A percentile compares a stretch with the other conserved stretches of the same genome.
Evolutionary conservation across 2,888 invertebrate genomes (phyloP).

Genomic region (Anticlea derivata): DNA sequence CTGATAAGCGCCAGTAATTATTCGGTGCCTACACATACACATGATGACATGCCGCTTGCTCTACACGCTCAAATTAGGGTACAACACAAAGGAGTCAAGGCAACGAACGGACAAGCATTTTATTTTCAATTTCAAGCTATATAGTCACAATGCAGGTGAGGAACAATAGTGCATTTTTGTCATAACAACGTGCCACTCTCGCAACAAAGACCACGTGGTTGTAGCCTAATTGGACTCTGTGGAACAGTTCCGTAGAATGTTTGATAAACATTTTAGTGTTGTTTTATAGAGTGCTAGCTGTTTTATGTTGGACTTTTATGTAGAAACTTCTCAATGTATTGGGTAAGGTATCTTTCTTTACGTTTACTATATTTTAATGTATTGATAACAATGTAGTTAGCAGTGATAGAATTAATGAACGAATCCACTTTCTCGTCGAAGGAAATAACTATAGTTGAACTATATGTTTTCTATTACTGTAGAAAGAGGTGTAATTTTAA

Average conservation of each 20-base stretch:
- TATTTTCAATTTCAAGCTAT: conserved; percentile 38
- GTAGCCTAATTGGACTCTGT: conserved; percentile 47
- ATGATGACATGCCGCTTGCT: background rate
- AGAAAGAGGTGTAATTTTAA: no score
- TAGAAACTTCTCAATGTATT: background rate
- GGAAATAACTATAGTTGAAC: no score
- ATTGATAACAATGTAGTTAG: no score
- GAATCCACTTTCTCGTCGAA: no score
- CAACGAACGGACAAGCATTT: conserved; percentile 32
- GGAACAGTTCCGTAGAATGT: conserved; percentile 11
- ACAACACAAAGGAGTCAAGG: conserved; percentile 18
- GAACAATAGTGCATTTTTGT: conserved; percentile 40
- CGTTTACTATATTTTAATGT: no score
- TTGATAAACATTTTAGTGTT: conserved; percentile 11
- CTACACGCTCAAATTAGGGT: conserved; percentile 23
- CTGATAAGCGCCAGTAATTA: background rate
- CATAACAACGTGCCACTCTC: conserved; percentile 41
- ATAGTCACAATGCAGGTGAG: conserved; percentile 31
- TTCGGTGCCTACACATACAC: background rate
- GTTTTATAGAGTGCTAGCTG: conserved; percentile 1
- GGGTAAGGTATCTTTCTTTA: no score
- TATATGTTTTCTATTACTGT: no score
- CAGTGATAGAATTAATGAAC: no score
- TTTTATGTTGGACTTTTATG: background rate
- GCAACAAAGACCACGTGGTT: conserved; percentile 46